phyloP scores from a whole-genome alignment of 2,888 invertebrate genomes.

The Monochamus alternatus region DNA sequence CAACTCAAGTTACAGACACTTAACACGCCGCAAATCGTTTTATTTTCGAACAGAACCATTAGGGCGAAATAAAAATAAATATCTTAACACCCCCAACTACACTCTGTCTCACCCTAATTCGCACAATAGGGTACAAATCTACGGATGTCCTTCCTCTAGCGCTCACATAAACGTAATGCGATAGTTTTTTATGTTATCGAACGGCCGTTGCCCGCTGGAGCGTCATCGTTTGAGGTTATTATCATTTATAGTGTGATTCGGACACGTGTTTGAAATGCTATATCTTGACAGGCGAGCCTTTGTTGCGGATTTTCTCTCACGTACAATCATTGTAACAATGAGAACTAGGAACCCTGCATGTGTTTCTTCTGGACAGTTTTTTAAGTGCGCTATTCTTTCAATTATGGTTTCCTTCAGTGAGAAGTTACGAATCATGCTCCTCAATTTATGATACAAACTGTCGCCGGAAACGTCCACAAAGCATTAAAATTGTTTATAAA shows the following conservation, averaged over 20 bases:
- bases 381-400: too few relatives aligned
- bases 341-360: too few relatives aligned
- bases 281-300: slow-evolving; percentile 50
- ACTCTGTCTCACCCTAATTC: slow-evolving; percentile 42
- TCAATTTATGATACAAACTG: too few relatives aligned
- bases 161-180: slow-evolving; percentile 51
- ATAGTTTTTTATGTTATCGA: slow-evolving; percentile 57
- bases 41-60: not conserved
- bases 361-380: too few relatives aligned
- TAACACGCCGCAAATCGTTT: not conserved
- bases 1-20: not conserved
- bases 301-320: not conserved
- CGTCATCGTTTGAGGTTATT: slow-evolving; percentile 50
- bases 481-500: too few relatives aligned
- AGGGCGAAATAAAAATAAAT: slow-evolving; percentile 35
- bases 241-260: slow-evolving; percentile 57
- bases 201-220: slow-evolving; percentile 42
- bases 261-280: slow-evolving; percentile 57
- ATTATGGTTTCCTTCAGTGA: too few relatives aligned
- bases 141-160: slow-evolving; percentile 46
- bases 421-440: too few relatives aligned
- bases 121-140: slow-evolving; percentile 56
- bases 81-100: slow-evolving; percentile 27
- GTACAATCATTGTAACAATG: too few relatives aligned
- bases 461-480: too few relatives aligned